These are phyloP conservation scores for Ambastaia sidthimunki DNA, from an alignment of 2,797 vertebrate genomes.

Conservation along the genomic window DNA sequence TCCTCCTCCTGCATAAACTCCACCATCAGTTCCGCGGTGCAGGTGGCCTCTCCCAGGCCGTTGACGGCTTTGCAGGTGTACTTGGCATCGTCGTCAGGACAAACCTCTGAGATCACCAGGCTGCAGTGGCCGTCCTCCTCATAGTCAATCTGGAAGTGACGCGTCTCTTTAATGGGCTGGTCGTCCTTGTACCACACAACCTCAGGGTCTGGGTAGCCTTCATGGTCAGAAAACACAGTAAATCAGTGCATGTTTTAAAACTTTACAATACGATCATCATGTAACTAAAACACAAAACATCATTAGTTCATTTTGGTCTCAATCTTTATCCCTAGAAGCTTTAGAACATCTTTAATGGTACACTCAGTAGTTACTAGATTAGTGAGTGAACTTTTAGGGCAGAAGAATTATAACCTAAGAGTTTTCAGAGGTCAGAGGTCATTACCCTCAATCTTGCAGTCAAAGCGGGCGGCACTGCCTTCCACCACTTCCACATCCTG, in stretches of 20 bases:
- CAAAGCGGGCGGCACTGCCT: conserved; percentile 88
- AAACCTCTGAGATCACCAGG: conserved; percentile 85
- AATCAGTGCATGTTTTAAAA: background rate
- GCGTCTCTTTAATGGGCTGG: conserved; percentile 88
- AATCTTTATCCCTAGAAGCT: background rate
- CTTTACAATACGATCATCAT: background rate
- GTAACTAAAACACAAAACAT: background rate
- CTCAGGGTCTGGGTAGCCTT: conserved; percentile 88
- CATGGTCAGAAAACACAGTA: conserved; percentile 27
- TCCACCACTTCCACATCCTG: conserved; percentile 86
- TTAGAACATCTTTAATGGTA: background rate
- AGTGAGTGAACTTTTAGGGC: background rate
- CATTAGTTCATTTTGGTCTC: background rate
- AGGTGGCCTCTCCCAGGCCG: conserved; percentile 84
- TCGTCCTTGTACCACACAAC: conserved; percentile 91
- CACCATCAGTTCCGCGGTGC: conserved; percentile 87
- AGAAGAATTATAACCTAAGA: background rate
- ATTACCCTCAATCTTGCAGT: conserved; percentile 90
- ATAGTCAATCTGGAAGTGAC: conserved; percentile 91
- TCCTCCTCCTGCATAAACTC: conserved; percentile 85
- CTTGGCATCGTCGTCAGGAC: conserved; percentile 87
- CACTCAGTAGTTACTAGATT: too few species aligned
- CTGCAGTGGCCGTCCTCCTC: conserved; percentile 90
- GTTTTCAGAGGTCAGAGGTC: background rate
- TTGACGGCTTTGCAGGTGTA: conserved; percentile 91